Percentiles rank a stretch among this genome's conserved stretches.
phyloP scores from a whole-genome alignment of 2,888 invertebrate species.

The Dynastes grantii region DNA sequence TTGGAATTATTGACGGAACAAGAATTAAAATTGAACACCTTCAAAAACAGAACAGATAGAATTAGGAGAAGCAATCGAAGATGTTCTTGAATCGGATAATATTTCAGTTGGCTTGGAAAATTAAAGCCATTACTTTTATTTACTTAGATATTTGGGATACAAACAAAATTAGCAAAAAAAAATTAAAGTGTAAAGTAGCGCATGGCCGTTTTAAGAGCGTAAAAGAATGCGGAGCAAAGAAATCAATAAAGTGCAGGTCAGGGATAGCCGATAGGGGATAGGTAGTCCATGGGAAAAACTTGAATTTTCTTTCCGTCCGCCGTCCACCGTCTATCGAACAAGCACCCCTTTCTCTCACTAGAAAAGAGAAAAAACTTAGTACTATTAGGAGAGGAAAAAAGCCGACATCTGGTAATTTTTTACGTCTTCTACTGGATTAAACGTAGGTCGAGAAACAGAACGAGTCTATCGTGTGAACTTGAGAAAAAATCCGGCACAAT shows the following conservation, averaged over 20 bases:
- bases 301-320: constrained; percentile 10
- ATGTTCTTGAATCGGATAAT: constrained; percentile 66
- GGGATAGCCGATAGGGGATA: constrained; percentile 56
- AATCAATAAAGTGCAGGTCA: constrained; percentile 66
- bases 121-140: not conserved
- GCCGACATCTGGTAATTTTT: constrained; percentile 39
- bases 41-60: constrained; percentile 66
- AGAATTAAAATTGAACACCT: constrained; percentile 72
- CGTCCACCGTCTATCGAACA: not conserved
- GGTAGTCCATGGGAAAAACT: constrained; percentile 4
- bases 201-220: constrained; percentile 29
- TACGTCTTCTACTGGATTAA: constrained; percentile 1
- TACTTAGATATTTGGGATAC: too few species aligned
- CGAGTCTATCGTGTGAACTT: constrained; percentile 68
- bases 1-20: constrained; percentile 92
- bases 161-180: too few species aligned
- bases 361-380: constrained; percentile 1
- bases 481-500: constrained; percentile 66
- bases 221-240: constrained; percentile 54
- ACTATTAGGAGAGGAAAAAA: constrained; percentile 5
- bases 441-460: constrained; percentile 53
- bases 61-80: constrained; percentile 66
- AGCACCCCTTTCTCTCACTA: not conserved
- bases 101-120: constrained; percentile 58
- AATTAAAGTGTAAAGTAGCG: not conserved